Evolutionary conservation across 2,888 invertebrate genomes (phyloP), one percentile per base, ranked within the genome.

Genomic region (Carcina quercana): DNA sequence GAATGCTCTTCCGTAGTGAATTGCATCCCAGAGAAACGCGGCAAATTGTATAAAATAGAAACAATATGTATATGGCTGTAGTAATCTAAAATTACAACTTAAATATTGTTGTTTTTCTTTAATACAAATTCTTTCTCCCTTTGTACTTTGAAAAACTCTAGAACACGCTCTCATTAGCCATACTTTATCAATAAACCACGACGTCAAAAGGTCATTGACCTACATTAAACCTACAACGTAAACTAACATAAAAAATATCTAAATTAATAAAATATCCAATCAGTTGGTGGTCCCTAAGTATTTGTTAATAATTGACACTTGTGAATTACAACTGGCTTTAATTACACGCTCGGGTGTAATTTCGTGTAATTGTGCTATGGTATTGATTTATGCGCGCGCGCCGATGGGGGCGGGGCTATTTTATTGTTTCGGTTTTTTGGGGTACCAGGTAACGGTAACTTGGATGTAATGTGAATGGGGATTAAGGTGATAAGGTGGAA

Each of bases 241-340:
- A 21, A 21, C 21, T n/a, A 24, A 24, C 20, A 20, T 2, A 26
- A 2, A 15, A 27, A 13, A 21, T 10, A 29, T 21, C 28, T 25
- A 28, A 25, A n/a, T 22, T 26, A 21, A 22, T 28, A 15, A 30
- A 41, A 35, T 37, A 32, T n/a, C n/a, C 28, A 34, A 46, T 38
- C 57, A 39, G 58, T 57, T 54, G 74, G 78, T 76, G 79, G 78
- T 75, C 75, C 52, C 38, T 53, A 51, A 54, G 52, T 69, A 69
- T 74, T 75, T 68, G 70, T 72, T 68, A 63, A 63, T 65, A 64
- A 72, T 71, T 68, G 70, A 73, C 70, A 66, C 59, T 49, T 48
- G 53, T 68, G 61, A 69, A 64, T 66, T 68, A 72, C 59, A 58
- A 53, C 66, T 63, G 53, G 43, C 64, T 70, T 73, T 74, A 75